These are phyloP conservation scores for Hetaerina americana DNA, from an alignment of 1,140 invertebrate genomes.

Conservation along the genomic window DNA sequence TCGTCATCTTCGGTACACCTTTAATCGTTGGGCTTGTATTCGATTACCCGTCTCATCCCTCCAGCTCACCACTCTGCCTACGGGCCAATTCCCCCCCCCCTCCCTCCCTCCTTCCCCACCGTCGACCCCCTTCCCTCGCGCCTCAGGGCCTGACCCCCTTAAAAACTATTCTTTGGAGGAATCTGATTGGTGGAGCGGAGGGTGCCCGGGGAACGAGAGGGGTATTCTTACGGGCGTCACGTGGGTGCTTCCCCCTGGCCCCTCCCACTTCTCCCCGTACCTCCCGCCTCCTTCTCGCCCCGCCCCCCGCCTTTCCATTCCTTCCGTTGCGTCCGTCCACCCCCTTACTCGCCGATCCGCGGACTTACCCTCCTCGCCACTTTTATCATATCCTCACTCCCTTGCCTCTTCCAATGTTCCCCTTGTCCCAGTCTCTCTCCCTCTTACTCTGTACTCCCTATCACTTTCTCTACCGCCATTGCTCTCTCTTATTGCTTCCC, in stretches of 20 bases:
- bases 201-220: background rate
- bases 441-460: no score
- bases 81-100: background rate
- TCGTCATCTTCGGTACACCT: no score
- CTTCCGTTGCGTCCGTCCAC: no score
- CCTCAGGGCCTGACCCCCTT: background rate
- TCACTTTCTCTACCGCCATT: no score
- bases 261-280: background rate
- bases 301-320: no score
- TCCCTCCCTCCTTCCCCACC: background rate
- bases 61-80: no score
- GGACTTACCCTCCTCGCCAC: no score
- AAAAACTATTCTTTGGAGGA: background rate
- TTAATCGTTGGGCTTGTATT: background rate
- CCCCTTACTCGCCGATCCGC: no score
- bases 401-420: no score
- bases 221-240: background rate
- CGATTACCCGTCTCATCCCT: background rate
- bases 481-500: no score
- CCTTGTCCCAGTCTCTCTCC: no score
- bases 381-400: no score
- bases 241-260: background rate
- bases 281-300: background rate
- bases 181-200: background rate
- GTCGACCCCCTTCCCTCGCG: background rate